These are phyloP conservation scores for Macaria notata DNA, from an alignment of 2,888 invertebrate species.

Conservation along the genomic window DNA sequence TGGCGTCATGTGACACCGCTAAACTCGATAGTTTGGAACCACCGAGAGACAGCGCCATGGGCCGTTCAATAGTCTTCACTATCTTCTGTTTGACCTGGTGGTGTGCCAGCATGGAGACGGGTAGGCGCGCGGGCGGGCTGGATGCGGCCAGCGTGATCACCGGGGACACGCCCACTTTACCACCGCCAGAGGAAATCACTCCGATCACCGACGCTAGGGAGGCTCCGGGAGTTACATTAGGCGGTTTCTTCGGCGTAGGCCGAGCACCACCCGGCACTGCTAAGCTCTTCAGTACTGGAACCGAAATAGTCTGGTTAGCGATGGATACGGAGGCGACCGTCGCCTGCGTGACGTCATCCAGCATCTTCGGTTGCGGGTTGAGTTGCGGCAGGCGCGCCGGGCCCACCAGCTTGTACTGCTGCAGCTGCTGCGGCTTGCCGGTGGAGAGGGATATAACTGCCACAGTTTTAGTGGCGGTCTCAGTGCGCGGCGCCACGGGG, in stretches of 20 bases:
- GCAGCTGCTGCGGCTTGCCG: constrained; percentile 71
- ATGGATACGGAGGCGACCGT: constrained; percentile 81
- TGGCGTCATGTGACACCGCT: constrained; percentile 81
- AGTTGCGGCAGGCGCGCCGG: constrained; percentile 67
- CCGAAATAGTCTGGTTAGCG: constrained; percentile 77
- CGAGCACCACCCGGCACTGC: constrained; percentile 61
- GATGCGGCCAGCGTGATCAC: constrained; percentile 68
- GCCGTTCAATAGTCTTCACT: constrained; percentile 76
- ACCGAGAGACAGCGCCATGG: constrained; percentile 75
- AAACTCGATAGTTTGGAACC: constrained; percentile 81
- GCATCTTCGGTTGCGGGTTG: too few relatives aligned
- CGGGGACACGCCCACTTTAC: constrained; percentile 65
- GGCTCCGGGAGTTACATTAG: too few relatives aligned
- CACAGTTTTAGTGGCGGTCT: constrained; percentile 79
- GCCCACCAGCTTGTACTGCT: constrained; percentile 74
- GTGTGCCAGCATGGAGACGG: constrained; percentile 71
- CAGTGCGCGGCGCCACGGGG: constrained; percentile 71
- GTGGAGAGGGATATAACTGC: constrained; percentile 76
- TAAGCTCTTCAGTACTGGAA: constrained; percentile 71
- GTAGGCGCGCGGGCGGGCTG: constrained; percentile 61
- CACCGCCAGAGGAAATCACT: constrained; percentile 71
- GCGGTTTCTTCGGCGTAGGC: constrained; percentile 36
- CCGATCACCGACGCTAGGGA: constrained; percentile 76
- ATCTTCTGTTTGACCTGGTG: constrained; percentile 79
- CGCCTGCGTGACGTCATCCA: constrained; percentile 82